phyloP scores from a whole-genome alignment of 2,888 invertebrate species.

The Selenia dentaria region DNA sequence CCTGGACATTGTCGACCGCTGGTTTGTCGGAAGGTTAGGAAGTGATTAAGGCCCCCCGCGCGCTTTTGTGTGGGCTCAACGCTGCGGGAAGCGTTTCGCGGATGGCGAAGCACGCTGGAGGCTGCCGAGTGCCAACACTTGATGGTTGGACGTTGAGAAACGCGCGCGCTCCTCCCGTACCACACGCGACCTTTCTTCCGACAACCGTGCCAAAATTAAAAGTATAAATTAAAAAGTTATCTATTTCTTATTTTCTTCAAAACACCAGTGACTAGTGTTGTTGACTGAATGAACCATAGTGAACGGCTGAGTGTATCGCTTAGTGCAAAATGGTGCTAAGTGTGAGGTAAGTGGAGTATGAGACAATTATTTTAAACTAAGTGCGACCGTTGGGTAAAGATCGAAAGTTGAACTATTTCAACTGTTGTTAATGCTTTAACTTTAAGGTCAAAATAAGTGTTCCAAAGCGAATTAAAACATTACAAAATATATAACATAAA shows the following conservation, averaged over 20 bases:
- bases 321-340: constrained; percentile 72
- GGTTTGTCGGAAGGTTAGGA: constrained; percentile 44
- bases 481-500: too few relatives aligned
- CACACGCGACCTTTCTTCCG: constrained; percentile 22
- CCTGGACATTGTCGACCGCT: constrained; percentile 57
- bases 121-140: constrained; percentile 53
- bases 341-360: constrained; percentile 69
- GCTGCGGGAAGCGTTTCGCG: constrained; percentile 48
- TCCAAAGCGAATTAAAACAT: constrained; percentile 7
- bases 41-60: constrained; percentile 56
- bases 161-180: constrained; percentile 29
- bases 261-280: constrained; percentile 36
- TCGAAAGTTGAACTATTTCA: constrained; percentile 3
- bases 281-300: constrained; percentile 44
- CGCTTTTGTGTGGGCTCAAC: constrained; percentile 36
- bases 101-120: constrained; percentile 64
- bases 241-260: constrained; percentile 2
- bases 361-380: constrained; percentile 29
- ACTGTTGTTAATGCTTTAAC: background rate
- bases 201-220: constrained; percentile 2
- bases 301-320: constrained; percentile 37
- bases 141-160: constrained; percentile 50
- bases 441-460: background rate
- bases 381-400: constrained; percentile 32
- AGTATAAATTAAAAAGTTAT: constrained; percentile 1